phyloP scores from a whole-genome alignment of 2,888 invertebrate genomes.

The Dolichomitus sp. region DNA sequence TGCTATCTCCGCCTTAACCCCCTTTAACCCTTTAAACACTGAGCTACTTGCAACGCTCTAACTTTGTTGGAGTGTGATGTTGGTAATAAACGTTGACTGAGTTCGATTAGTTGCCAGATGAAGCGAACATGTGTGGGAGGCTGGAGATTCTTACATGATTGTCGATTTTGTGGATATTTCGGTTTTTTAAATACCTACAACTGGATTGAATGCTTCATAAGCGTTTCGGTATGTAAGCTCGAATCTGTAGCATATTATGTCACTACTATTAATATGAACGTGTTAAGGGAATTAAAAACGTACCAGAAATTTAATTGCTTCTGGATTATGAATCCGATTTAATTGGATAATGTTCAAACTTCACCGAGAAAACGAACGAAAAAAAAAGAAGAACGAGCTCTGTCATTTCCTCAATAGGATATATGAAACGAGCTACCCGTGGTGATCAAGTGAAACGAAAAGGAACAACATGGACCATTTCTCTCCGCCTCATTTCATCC shows the following conservation, averaged over 20 bases:
- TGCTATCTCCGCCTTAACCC: background rate
- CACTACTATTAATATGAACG: background rate
- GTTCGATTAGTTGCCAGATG: conserved; percentile 39
- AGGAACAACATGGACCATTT: conserved; percentile 17
- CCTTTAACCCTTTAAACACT: conserved; percentile 34
- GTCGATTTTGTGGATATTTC: background rate
- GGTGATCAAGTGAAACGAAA: background rate
- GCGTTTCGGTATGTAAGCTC: too few relatives aligned
- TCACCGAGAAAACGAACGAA: background rate
- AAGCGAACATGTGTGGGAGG: background rate
- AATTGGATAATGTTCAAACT: background rate
- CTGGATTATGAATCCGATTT: too few relatives aligned
- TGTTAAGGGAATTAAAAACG: background rate
- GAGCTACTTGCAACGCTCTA: conserved; percentile 26
- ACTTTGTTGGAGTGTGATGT: conserved; percentile 45
- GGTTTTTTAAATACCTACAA: background rate
- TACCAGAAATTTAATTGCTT: background rate
- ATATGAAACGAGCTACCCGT: background rate
- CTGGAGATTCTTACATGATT: background rate
- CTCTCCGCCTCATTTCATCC: conserved; percentile 30
- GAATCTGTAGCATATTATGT: background rate
- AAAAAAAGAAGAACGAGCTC: background rate
- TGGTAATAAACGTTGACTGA: conserved; percentile 28
- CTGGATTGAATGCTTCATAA: too few relatives aligned
- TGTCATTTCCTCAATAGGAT: background rate